Conservation (phyloP, 2,797 vertebrate genomes). For the Rhinoraja longicauda region DNA sequence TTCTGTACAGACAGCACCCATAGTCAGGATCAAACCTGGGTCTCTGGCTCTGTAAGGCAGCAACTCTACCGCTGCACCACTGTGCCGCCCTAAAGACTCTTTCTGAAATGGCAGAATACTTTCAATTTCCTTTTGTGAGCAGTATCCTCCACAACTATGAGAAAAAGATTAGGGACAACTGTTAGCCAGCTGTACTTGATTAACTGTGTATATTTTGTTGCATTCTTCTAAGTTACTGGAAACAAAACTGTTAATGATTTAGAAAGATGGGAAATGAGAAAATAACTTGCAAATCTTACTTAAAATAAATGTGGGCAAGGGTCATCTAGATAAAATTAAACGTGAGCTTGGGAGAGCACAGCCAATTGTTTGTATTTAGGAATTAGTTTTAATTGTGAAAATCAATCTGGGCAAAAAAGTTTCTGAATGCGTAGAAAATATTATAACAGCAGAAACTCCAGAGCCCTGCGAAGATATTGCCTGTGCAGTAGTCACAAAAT, state of each 20-base stretch:
- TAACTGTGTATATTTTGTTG: background rate
- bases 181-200: background rate
- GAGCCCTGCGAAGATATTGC: no score
- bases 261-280: background rate
- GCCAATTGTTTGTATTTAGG: background rate
- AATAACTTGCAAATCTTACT: background rate
- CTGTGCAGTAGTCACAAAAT: no score
- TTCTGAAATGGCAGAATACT: no score
- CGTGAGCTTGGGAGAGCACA: background rate
- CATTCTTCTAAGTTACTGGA: background rate
- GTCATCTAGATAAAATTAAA: background rate
- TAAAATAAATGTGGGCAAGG: background rate
- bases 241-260: background rate
- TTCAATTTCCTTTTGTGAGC: background rate
- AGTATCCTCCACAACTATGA: background rate
- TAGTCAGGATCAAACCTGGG: no score
- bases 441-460: no score
- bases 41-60: no score
- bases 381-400: background rate
- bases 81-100: no score
- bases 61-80: no score
- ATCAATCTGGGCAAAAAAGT: background rate
- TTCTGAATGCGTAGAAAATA: background rate
- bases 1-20: no score
- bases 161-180: background rate